Percentiles rank a stretch among this genome's conserved stretches.
These are phyloP conservation scores for Pseudomyrmex gracilis DNA, from an alignment of 1,140 invertebrate genomes.

Conservation along the genomic window DNA sequence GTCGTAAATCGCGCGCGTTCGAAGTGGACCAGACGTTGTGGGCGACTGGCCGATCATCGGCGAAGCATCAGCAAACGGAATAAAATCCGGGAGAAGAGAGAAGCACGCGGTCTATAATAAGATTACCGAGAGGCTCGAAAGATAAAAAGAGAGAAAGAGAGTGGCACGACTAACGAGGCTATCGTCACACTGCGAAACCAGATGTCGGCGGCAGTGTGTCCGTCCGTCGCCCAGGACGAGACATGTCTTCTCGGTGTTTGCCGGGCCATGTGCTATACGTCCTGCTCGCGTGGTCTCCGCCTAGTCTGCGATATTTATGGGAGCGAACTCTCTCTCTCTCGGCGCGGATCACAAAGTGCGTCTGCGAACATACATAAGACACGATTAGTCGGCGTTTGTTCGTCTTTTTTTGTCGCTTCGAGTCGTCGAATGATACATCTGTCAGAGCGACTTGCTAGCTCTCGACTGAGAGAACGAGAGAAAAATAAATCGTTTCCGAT, in stretches of 20 bases:
- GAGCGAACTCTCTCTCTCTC: slow-evolving; percentile 49
- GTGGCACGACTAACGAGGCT: slow-evolving; percentile 79
- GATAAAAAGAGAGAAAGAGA: slow-evolving; percentile 59
- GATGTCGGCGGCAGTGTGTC: slow-evolving; percentile 67
- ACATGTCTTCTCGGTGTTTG: slow-evolving; percentile 70
- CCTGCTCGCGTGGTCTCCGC: slow-evolving; percentile 42
- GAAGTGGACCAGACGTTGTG: slow-evolving; percentile 46
- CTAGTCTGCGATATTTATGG: slow-evolving; percentile 61
- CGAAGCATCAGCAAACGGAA: slow-evolving; percentile 16
- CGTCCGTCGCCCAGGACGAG: slow-evolving; percentile 69
- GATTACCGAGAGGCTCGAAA: slow-evolving; percentile 63
- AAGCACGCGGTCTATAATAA: slow-evolving; percentile 61
- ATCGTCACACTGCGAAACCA: slow-evolving; percentile 76
- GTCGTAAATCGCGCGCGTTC: slow-evolving; percentile 40
- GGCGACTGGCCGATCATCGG: background rate
- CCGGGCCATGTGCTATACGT: slow-evolving; percentile 66
- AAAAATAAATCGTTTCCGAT: slow-evolving; percentile 23
- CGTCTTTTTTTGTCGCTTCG: slow-evolving; percentile 9
- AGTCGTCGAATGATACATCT: slow-evolving; percentile 29
- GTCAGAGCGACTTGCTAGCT: background rate
- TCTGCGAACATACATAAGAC: slow-evolving; percentile 19
- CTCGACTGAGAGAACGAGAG: background rate
- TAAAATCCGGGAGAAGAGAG: slow-evolving; percentile 48
- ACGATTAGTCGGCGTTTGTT: slow-evolving; percentile 57
- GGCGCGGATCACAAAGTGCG: slow-evolving; percentile 62